Evolutionary conservation across 2,113 vertebrate species (phyloP).

Genomic region (Oryzias woworae): DNA sequence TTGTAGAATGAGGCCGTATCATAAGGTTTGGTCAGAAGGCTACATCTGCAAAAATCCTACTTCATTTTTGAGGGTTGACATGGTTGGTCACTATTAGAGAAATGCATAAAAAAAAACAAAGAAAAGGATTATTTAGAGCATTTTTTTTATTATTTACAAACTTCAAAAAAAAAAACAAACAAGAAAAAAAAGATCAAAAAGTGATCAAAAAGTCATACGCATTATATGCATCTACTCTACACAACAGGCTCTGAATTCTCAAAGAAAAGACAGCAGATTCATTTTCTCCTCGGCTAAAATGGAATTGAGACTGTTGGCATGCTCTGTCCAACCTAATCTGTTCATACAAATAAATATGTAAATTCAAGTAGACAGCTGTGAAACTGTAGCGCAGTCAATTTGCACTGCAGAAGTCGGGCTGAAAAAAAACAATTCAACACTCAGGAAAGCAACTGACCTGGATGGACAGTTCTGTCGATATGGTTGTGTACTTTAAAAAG

Average conservation of each 20-base stretch:
- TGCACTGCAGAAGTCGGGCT: conserved; percentile 25
- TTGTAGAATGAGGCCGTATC: no score
- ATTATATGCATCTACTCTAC: conserved; percentile 49
- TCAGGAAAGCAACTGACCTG: conserved; percentile 31
- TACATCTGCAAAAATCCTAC: no score
- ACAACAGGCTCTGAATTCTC: conserved; percentile 60
- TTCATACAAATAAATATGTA: conserved; percentile 73
- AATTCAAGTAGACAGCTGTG: conserved; percentile 74
- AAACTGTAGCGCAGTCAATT: conserved; percentile 45
- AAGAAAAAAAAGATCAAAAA: conserved; percentile 39
- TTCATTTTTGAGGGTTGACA: no score
- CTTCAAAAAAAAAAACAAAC: conserved; percentile 58
- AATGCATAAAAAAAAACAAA: conserved; percentile 25
- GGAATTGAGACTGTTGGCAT: conserved; percentile 53
- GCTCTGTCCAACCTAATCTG: conserved; percentile 24
- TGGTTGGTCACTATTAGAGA: no score
- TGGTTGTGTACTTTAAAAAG: conserved; percentile 24
- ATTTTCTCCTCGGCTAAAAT: conserved; percentile 49
- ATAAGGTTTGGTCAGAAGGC: no score
- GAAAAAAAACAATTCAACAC: conserved; percentile 34
- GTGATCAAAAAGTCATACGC: conserved; percentile 57
- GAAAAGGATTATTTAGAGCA: conserved; percentile 52
- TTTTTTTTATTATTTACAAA: conserved; percentile 78
- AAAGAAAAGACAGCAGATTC: conserved; percentile 53
- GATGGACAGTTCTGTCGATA: conserved; percentile 40